These are phyloP conservation scores for Rhinogobio ventralis DNA, from an alignment of 2,797 vertebrate species.

Conservation along the genomic window DNA sequence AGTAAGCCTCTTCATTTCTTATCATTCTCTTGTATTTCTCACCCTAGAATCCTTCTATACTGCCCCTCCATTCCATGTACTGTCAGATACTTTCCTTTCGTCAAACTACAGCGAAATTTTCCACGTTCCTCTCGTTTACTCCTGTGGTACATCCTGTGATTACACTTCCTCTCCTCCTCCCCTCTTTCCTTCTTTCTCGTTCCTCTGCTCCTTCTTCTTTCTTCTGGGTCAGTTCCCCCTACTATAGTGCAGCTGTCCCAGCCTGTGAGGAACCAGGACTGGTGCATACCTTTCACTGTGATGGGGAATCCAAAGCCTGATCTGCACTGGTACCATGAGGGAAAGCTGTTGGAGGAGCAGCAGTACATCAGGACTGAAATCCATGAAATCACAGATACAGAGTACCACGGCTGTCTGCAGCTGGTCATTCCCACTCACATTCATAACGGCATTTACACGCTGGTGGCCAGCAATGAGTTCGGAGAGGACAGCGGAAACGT, in stretches of 20 bases:
- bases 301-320: constrained; percentile 92
- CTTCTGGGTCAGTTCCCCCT: constrained; percentile 85
- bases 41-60: constrained; percentile 57
- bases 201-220: constrained; percentile 64
- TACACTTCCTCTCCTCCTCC: constrained; percentile 68
- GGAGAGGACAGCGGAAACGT: constrained; percentile 88
- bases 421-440: constrained; percentile 95
- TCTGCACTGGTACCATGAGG: constrained; percentile 91
- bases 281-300: constrained; percentile 99
- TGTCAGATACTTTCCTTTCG: constrained; percentile 47
- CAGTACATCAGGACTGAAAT: constrained; percentile 92
- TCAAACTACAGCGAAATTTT: constrained; percentile 43
- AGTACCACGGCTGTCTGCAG: constrained; percentile 96
- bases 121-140: constrained; percentile 58
- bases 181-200: constrained; percentile 49
- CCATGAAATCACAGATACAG: constrained; percentile 85
- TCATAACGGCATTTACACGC: constrained; percentile 92
- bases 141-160: constrained; percentile 66
- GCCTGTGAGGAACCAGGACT: constrained; percentile 90
- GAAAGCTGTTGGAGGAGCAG: constrained; percentile 83
- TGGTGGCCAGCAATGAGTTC: constrained; percentile 88
- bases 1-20: constrained; percentile 49
- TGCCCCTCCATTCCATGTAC: constrained; percentile 30
- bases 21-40: constrained; percentile 53
- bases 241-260: constrained; percentile 89